Conservation (phyloP, 1,140 invertebrate genomes). For the Macrostomum lignano region DNA sequence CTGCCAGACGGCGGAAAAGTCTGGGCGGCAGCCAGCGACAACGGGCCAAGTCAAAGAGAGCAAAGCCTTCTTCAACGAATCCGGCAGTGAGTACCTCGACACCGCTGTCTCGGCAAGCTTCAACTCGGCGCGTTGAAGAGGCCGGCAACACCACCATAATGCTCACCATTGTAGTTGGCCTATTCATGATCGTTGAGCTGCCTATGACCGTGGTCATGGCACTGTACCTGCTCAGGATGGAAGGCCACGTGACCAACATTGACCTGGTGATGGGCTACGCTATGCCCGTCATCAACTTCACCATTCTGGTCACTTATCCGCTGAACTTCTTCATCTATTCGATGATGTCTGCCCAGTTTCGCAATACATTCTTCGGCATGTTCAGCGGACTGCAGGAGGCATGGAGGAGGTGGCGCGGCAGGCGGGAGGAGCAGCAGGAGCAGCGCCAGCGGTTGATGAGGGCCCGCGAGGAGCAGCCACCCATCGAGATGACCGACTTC, state of each 20-base stretch:
- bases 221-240: not conserved
- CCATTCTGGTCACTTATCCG: conserved; percentile 60
- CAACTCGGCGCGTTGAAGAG: not conserved
- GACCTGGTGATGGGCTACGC: conserved; percentile 40
- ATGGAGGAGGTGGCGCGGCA: no score
- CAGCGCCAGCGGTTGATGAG: no score
- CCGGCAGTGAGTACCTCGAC: no score
- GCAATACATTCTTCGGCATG: conserved; percentile 74
- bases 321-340: conserved; percentile 83
- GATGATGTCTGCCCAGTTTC: conserved; percentile 66
- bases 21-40: not conserved
- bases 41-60: not conserved
- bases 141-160: not conserved
- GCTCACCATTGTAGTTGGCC: not conserved
- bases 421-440: no score
- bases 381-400: no score
- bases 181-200: conserved; percentile 3
- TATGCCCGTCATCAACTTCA: conserved; percentile 45
- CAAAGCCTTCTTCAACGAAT: not conserved
- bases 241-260: conserved; percentile 16
- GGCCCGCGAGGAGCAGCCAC: no score
- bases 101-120: no score
- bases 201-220: conserved; percentile 1
- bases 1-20: conserved; percentile 29
- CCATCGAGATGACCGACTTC: no score